Evolutionary conservation across 2,888 invertebrate species (phyloP), one percentile per base, ranked within the genome.

Genomic region (Hedychridium roseum): DNA sequence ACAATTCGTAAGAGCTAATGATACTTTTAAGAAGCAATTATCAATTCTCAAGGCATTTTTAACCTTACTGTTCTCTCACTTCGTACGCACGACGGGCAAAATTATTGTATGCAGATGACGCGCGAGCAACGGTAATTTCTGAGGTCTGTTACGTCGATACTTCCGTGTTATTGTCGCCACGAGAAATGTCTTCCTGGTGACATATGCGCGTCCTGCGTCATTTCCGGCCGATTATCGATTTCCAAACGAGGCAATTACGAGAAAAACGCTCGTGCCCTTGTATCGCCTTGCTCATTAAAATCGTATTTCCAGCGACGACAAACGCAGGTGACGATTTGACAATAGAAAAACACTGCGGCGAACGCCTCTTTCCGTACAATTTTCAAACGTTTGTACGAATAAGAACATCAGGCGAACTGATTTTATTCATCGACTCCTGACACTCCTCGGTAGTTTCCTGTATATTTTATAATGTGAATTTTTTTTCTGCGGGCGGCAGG

Each of bases 141-240:
- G 50, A 35, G 31, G 44, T 46, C 48, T 41, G 47, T 54, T 50
- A 61, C 45, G 45, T 49, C 43, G 41, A n/a, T 38, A 32, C 40
- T 54, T 32, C 45, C 31, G 42, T 42, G 32, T 43, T 37, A 40
- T 45, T 43, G 45, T 44, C 27, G 21, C 14, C 9, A 31, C 37
- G 30, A 16, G 36, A 55, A 63, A 63, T 60, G 38, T 15, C 50
- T 58, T 55, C 57, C 41, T 42, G 50, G 57, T 46, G 55, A 44
- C 56, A 55, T 51, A 26, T 57, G 49, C 48, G 51, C 43, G n/a
- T n/a, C 52, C 17, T 14, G 23, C 20, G 43, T 50, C 21, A 45
- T 55, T 64, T 64, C 50, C 51, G 50, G 51, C 60, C 56, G 65
- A 65, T 65, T 58, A 65, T 52, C 50, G 43, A 53, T 54, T 54